These are phyloP conservation scores for Euspilapteryx auroguttella DNA, from an alignment of 2,888 invertebrate genomes.

Conservation along the genomic window DNA sequence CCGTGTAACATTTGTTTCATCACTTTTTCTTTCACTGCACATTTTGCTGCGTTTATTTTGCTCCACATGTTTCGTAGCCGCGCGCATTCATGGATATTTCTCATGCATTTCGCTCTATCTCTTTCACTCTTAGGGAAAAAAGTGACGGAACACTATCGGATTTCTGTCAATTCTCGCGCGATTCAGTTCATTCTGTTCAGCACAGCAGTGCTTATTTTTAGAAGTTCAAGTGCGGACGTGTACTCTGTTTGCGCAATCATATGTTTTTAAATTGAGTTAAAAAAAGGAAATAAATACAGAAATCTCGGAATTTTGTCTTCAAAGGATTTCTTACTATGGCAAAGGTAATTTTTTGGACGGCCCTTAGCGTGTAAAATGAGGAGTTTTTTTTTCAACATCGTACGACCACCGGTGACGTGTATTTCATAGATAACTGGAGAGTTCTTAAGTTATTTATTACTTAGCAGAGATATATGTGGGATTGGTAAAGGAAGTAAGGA, in stretches of 20 bases:
- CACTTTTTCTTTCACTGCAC: too few relatives aligned
- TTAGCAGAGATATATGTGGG: too few relatives aligned
- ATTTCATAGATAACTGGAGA: slow-evolving; percentile 3
- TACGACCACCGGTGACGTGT: slow-evolving; percentile 34
- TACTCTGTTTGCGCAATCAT: slow-evolving; percentile 14
- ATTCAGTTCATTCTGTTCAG: slow-evolving; percentile 11
- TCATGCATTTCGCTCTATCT: slow-evolving; percentile 11
- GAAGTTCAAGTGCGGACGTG: slow-evolving; percentile 24
- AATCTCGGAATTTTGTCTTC: slow-evolving; percentile 11
- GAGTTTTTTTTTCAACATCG: slow-evolving; percentile 19
- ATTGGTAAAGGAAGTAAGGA: too few relatives aligned
- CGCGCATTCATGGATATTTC: slow-evolving; percentile 10
- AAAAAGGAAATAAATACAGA: slow-evolving; percentile 17
- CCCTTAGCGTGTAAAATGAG: too few relatives aligned
- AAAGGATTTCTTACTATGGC: slow-evolving; percentile 26
- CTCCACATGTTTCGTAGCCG: slow-evolving; percentile 14
- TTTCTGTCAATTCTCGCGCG: slow-evolving; percentile 23
- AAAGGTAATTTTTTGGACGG: slow-evolving; percentile 32
- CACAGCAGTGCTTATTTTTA: slow-evolving; percentile 42
- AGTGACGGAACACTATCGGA: slow-evolving; percentile 32
- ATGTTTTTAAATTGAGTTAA: slow-evolving; percentile 28
- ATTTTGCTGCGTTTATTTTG: too few relatives aligned
- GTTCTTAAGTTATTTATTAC: too few relatives aligned
- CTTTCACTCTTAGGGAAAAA: slow-evolving; percentile 15
- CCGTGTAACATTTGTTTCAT: too few relatives aligned